A percentile compares a stretch with the other conserved stretches of the same genome.
phyloP scores from a whole-genome alignment of 1,140 invertebrate genomes.

The Drosophila orosa region DNA sequence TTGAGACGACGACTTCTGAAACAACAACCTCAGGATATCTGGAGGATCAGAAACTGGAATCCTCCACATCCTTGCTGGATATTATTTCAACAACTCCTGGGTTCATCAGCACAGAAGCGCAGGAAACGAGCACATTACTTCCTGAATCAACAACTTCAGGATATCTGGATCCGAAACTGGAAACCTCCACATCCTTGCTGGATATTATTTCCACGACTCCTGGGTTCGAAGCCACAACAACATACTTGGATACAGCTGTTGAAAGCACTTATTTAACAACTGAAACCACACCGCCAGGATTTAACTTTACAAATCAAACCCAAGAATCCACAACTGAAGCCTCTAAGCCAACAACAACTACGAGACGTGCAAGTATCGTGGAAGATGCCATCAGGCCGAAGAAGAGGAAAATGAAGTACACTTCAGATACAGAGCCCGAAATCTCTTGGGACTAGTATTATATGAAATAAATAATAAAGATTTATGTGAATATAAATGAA shows the following conservation, averaged over 20 bases:
- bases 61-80: conserved; percentile 30
- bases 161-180: background rate
- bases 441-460: conserved; percentile 19
- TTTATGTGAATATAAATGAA: background rate
- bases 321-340: conserved; percentile 22
- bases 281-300: conserved; percentile 12
- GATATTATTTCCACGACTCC: conserved; percentile 54
- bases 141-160: conserved; percentile 2
- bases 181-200: conserved; percentile 33
- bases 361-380: conserved; percentile 1
- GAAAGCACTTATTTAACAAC: background rate
- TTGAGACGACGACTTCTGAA: background rate
- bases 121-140: conserved; percentile 1
- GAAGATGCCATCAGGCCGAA: conserved; percentile 40
- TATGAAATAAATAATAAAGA: background rate
- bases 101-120: background rate
- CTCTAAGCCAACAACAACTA: background rate
- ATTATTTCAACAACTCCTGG: conserved; percentile 55
- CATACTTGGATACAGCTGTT: conserved; percentile 10
- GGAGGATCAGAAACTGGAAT: background rate
- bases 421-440: conserved; percentile 69
- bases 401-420: conserved; percentile 47
- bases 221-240: conserved; percentile 23
- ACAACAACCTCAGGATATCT: conserved; percentile 1
- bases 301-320: background rate